phyloP scores from a whole-genome alignment of 30 jellyfish, hydroid and myxozoan species.

The Chironex yamaguchii region DNA sequence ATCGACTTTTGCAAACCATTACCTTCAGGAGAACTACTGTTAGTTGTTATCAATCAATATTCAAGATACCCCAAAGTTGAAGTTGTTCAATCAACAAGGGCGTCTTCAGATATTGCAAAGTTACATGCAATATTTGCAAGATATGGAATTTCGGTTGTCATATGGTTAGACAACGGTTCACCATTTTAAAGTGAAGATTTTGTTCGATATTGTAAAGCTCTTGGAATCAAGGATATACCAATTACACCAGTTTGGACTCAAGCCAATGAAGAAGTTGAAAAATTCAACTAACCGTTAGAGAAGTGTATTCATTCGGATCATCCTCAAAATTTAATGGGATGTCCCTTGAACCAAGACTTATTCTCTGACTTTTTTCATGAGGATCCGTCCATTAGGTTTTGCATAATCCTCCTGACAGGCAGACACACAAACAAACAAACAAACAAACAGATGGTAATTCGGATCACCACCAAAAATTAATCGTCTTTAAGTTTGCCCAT shows the following conservation, averaged over 20 bases:
- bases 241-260: constrained; percentile 27
- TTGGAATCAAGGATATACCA: constrained; percentile 8
- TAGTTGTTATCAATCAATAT: constrained; percentile 19
- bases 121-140: constrained; percentile 10
- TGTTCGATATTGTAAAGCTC: not conserved
- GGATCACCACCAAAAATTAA: no score
- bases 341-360: no score
- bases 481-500: no score
- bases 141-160: constrained; percentile 13
- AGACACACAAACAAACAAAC: no score
- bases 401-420: no score
- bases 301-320: no score
- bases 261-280: constrained; percentile 10
- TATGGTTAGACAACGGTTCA: constrained; percentile 11
- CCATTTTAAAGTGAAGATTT: constrained; percentile 16
- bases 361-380: no score
- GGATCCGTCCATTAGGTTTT: no score
- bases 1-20: constrained; percentile 44
- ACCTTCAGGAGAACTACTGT: not conserved
- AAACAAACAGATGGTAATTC: no score
- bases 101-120: not conserved
- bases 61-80: no score
- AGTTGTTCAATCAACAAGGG: constrained; percentile 18
- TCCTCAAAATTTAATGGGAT: no score
- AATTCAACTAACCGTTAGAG: no score